Percentiles rank a stretch among this genome's conserved stretches.
phyloP scores from a whole-genome alignment of 2,888 invertebrate species.

The Euphydryas editha region DNA sequence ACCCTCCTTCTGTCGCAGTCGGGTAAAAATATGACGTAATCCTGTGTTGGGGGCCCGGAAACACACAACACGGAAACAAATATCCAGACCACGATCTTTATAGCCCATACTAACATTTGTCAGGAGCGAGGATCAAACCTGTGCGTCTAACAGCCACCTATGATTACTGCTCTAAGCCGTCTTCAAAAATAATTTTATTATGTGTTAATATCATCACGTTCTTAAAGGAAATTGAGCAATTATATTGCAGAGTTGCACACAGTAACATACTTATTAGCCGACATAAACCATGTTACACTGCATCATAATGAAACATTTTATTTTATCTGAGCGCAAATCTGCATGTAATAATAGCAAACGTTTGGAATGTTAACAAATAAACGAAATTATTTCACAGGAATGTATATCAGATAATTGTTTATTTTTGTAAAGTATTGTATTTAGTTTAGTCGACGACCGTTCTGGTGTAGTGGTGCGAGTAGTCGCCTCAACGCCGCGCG shows the following conservation, averaged over 20 bases:
- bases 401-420: not conserved
- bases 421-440: not conserved
- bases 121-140: not conserved
- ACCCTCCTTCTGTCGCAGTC: no score
- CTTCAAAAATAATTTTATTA: conserved; percentile 2
- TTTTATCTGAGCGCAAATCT: conserved; percentile 4
- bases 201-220: conserved; percentile 1
- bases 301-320: conserved; percentile 2
- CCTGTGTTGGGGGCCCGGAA: no score
- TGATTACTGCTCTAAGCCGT: no score
- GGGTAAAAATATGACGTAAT: no score
- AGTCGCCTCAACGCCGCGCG: no score
- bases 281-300: conserved; percentile 3
- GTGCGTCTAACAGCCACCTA: no score
- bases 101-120: no score
- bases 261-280: conserved; percentile 3
- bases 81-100: no score
- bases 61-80: no score
- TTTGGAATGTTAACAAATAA: not conserved
- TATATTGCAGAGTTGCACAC: conserved; percentile 2
- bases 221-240: conserved; percentile 14
- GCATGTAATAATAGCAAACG: not conserved
- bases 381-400: not conserved
- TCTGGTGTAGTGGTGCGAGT: no score
- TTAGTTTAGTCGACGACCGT: no score